Evolutionary conservation across 1,140 invertebrate species (phyloP).

Genomic region (Octopus sinensis): DNA sequence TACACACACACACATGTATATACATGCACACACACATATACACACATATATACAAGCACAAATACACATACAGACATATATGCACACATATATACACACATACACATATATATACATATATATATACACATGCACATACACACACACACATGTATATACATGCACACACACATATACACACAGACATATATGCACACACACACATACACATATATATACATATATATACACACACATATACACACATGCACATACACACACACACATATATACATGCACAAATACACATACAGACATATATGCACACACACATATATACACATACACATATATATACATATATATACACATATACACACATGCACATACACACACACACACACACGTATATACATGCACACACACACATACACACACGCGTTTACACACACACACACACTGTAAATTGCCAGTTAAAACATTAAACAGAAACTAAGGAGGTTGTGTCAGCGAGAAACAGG

Average conservation of each 20-base stretch:
- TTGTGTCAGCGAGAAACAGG: no score
- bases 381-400: not conserved
- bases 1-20: not conserved
- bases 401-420: not conserved
- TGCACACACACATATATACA: not conserved
- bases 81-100: not conserved
- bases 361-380: not conserved
- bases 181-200: not conserved
- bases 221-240: not conserved
- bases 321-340: conserved; percentile 3
- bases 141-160: not conserved
- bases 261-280: not conserved
- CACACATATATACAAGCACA: not conserved
- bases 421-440: no score
- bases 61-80: not conserved
- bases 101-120: conserved; percentile 1
- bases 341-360: not conserved
- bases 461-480: no score
- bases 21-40: not conserved
- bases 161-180: not conserved
- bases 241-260: not conserved
- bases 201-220: not conserved
- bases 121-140: not conserved
- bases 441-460: no score
- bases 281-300: not conserved